phyloP scores from a whole-genome alignment of 2,797 vertebrate species.

The Microtus californicus region DNA sequence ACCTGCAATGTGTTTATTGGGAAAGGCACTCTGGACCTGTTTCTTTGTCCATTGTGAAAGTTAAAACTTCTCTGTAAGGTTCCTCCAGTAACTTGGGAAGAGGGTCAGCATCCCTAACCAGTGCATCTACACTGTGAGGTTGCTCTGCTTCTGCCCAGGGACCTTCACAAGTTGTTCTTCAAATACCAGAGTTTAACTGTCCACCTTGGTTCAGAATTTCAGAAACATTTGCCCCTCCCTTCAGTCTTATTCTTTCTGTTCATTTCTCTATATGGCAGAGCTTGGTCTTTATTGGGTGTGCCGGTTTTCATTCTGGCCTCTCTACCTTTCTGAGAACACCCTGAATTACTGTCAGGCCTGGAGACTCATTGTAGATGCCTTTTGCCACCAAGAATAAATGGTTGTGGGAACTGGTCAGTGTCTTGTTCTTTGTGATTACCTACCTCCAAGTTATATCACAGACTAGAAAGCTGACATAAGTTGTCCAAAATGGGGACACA shows the following conservation, averaged over 20 bases:
- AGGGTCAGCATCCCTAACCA: not conserved
- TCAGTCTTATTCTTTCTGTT: not conserved
- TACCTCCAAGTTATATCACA: not conserved
- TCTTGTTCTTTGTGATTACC: not conserved
- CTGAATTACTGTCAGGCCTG: no score
- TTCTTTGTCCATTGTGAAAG: slow-evolving; percentile 31
- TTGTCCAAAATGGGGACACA: not conserved
- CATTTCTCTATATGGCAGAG: not conserved
- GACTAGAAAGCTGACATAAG: not conserved
- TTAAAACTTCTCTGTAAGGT: slow-evolving; percentile 5
- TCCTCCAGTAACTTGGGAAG: slow-evolving; percentile 27
- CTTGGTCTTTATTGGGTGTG: not conserved
- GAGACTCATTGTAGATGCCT: not conserved
- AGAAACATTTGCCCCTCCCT: not conserved
- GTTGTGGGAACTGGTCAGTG: not conserved
- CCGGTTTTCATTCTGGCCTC: not conserved
- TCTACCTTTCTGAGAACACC: not conserved
- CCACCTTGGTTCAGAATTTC: not conserved
- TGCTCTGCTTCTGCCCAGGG: not conserved
- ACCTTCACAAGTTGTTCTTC: not conserved
- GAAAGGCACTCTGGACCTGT: not conserved
- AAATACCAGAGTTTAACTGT: not conserved
- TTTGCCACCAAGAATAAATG: not conserved
- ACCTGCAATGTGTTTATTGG: not conserved
- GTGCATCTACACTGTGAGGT: not conserved